phyloP scores from a whole-genome alignment of 2,888 invertebrate genomes.

The Folsomia manolachei region DNA sequence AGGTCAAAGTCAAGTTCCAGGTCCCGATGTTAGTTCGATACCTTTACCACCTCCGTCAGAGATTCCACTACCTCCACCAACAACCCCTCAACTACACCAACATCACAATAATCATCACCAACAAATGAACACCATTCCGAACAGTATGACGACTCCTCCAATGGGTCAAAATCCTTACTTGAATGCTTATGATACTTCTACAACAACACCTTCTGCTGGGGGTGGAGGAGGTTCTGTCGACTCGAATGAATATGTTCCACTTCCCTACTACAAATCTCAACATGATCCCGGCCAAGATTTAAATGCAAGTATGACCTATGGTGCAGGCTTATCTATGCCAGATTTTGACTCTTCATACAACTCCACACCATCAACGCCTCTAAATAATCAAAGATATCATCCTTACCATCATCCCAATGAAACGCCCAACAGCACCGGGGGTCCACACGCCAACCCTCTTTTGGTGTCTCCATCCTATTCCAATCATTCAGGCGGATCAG shows the following conservation, averaged over 20 bases:
- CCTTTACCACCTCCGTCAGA: slow-evolving; percentile 39
- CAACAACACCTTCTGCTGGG: slow-evolving; percentile 22
- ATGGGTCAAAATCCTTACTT: not conserved
- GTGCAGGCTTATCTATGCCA: not conserved
- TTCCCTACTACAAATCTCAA: not conserved
- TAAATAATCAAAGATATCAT: slow-evolving; percentile 26
- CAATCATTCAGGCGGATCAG: not conserved
- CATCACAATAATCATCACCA: slow-evolving; percentile 17
- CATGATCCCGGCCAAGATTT: not conserved
- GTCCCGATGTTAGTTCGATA: slow-evolving; percentile 36
- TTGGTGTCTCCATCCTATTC: not conserved
- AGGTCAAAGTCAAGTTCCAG: too few relatives aligned
- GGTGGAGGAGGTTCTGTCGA: too few relatives aligned
- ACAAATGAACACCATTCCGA: slow-evolving; percentile 6
- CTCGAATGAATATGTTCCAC: slow-evolving; percentile 11
- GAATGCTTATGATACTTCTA: not conserved
- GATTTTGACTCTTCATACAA: slow-evolving; percentile 12
- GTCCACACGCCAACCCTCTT: not conserved
- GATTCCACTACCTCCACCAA: slow-evolving; percentile 24
- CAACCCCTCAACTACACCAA: not conserved
- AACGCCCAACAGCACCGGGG: not conserved
- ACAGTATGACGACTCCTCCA: not conserved
- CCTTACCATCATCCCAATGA: slow-evolving; percentile 27
- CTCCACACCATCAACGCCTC: slow-evolving; percentile 15
- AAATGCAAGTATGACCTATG: not conserved